Conservation (phyloP, 2,113 vertebrate genomes). For the Leucosticte australis region DNA sequence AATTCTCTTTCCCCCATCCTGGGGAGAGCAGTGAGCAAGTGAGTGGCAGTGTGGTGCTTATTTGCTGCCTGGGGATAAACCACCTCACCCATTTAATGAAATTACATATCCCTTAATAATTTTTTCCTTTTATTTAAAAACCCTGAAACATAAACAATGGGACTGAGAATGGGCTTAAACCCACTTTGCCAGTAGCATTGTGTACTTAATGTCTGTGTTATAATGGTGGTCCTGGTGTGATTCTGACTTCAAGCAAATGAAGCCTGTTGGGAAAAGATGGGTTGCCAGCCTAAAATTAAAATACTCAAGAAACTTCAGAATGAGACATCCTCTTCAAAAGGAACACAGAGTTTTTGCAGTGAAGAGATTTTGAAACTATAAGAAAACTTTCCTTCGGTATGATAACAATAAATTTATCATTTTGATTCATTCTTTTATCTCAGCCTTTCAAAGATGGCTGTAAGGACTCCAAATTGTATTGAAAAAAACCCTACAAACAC, state of each 20-base stretch:
- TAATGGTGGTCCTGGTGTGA: neutral
- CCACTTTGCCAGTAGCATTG: neutral
- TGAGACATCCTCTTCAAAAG: neutral
- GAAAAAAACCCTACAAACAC: neutral
- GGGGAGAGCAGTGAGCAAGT: neutral
- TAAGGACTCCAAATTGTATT: neutral
- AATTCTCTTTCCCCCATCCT: neutral
- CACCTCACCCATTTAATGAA: neutral
- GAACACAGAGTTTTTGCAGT: neutral
- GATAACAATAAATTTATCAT: neutral
- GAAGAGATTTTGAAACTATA: neutral
- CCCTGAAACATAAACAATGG: neutral
- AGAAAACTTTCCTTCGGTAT: neutral
- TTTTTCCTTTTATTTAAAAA: neutral
- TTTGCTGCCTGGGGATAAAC: neutral
- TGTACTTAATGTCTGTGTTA: neutral
- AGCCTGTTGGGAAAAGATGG: neutral
- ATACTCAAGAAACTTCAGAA: neutral
- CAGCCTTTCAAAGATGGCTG: neutral
- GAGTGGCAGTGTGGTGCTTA: neutral
- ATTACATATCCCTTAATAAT: neutral
- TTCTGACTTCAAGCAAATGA: neutral
- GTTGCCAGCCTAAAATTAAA: neutral
- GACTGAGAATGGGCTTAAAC: neutral
- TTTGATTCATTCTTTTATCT: neutral